These are phyloP conservation scores for Prosapia bicincta DNA, from an alignment of 2,888 invertebrate genomes.

Conservation along the genomic window DNA sequence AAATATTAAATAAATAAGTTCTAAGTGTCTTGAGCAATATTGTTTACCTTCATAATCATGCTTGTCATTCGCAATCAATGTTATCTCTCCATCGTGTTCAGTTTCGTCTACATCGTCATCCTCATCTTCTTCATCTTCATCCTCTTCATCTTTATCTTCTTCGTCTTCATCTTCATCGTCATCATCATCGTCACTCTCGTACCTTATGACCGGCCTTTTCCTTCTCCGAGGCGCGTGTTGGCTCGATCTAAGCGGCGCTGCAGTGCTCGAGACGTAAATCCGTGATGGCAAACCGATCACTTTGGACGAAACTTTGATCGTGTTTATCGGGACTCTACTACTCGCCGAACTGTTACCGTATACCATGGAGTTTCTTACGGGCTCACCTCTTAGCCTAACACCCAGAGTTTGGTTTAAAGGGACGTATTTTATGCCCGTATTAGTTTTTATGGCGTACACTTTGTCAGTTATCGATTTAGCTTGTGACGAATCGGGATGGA, in stretches of 20 bases:
- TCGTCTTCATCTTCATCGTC: conserved; percentile 30
- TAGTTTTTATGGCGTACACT: background rate
- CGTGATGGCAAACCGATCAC: conserved; percentile 8
- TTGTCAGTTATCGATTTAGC: background rate
- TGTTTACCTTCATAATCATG: conserved; percentile 28
- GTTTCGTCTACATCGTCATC: conserved; percentile 32
- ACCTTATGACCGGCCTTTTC: conserved; percentile 16
- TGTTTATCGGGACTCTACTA: conserved; percentile 10
- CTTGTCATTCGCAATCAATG: conserved; percentile 22
- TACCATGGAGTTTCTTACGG: background rate
- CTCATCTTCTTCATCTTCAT: conserved; percentile 33
- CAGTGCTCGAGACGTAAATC: background rate
- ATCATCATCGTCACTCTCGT: conserved; percentile 18
- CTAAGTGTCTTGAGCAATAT: no score
- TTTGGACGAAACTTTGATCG: conserved; percentile 21
- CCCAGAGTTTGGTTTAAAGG: background rate
- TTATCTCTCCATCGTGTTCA: conserved; percentile 33
- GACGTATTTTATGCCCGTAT: background rate
- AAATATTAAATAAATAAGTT: no score
- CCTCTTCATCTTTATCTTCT: conserved; percentile 30
- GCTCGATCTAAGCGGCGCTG: background rate
- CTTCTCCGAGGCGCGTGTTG: conserved; percentile 8
- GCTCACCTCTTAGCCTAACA: background rate
- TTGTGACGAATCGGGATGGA: no score
- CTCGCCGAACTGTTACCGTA: background rate